Evolutionary conservation across 2,797 vertebrate genomes (phyloP), one percentile per base, ranked within the genome.

Genomic region (Phalloptychus januarius): DNA sequence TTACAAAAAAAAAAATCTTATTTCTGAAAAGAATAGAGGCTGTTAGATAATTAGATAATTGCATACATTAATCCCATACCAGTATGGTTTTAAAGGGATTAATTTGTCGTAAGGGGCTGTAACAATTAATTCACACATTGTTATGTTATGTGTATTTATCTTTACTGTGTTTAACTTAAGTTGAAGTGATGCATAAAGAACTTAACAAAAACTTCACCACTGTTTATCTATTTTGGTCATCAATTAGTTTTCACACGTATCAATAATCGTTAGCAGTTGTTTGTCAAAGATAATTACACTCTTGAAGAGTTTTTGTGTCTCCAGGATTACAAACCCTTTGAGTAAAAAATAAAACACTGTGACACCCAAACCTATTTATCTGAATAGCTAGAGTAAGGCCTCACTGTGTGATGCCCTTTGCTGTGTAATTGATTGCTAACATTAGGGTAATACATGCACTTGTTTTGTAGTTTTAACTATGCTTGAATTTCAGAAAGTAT

Each of bases 371-470:
- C 84, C 79, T 28, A 88, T 93, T 88, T 85, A 82, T 91, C 81
- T 87, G 18, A 40, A 31, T 72, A 65, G 83, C 83, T 67, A 33
- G 67, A 78, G 15, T 63, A 12, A 52, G 72, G 70, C 79, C 80
- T 84, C 50, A 73, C 90, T 52, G 18, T 46, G 56, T 77, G 83
- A 71, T 65, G 52, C 72, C 71, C 84, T 84, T 83, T 79, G 10
- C 74, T 10, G 71, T 58, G 46, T 87, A 89, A 91, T 87, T 76
- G 76, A 93, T 90, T 71, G 72, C 73, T 33, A 36, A 79, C 84
- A 86, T 89, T 89, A 88, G 79, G 58, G 40, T 71, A 82, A 91
- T 86, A 79, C 79, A 88, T 75, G 80, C 45, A 77, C 61, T 84
- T 72, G 83, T 87, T 86, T 80, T 28, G 0, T 71, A 67, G 54